These are phyloP conservation scores for Eupithecia insigniata DNA, from an alignment of 2,888 invertebrate genomes.

Conservation along the genomic window DNA sequence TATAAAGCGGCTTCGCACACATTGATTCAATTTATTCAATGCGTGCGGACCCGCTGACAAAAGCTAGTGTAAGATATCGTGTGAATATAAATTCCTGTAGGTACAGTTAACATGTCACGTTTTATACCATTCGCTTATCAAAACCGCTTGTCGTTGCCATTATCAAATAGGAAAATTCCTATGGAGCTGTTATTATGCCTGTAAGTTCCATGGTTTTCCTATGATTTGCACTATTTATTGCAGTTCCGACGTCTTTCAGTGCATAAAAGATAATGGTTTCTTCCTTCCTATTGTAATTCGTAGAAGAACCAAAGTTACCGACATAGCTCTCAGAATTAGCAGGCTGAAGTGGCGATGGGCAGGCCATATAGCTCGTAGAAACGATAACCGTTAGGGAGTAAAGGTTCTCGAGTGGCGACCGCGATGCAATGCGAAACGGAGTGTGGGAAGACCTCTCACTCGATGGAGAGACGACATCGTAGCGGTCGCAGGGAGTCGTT, in stretches of 20 bases:
- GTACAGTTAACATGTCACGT: constrained; percentile 30
- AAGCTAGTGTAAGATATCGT: neutral
- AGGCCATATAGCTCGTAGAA: no score
- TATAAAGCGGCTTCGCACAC: no score
- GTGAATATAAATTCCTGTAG: constrained; percentile 3
- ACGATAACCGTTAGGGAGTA: no score
- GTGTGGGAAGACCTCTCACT: no score
- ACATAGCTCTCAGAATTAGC: no score
- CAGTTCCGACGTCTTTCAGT: constrained; percentile 8
- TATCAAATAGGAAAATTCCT: constrained; percentile 43
- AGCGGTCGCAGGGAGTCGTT: no score
- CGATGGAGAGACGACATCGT: no score
- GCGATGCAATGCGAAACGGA: no score
- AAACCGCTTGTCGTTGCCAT: constrained; percentile 11
- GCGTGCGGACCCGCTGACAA: neutral
- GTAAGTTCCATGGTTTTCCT: constrained; percentile 19
- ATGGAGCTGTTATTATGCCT: constrained; percentile 9
- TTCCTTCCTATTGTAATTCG: neutral
- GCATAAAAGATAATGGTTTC: neutral
- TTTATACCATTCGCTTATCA: constrained; percentile 34
- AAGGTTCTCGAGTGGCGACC: no score
- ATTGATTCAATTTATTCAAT: no score
- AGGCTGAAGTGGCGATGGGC: no score
- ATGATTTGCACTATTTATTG: neutral
- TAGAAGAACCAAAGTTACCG: no score